Base-by-base conservation (phyloP, 2,888 invertebrate species). In the Conops quadrifasciatus region DNA sequence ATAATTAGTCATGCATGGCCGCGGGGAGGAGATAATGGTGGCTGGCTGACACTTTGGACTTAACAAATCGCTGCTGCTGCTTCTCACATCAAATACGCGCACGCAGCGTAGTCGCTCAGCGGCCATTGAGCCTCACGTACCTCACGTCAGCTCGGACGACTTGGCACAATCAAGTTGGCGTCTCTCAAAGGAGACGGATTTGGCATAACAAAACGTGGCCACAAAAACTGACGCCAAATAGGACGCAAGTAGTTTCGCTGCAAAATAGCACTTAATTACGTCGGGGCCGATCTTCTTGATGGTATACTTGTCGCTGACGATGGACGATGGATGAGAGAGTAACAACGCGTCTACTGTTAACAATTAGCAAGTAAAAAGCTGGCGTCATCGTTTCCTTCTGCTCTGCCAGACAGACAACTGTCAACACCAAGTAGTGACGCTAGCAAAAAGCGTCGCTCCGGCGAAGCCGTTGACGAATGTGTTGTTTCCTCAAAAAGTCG, bases 121-220 rank as follows among this genome's bases (percentile, higher is more conserved):
- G 36, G 9, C 9, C 36, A 47, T 24, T 30, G 36, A 53, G 66
- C 36, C 51, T 28, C 51, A 53, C 66, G 66, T 36, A 51, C 24
- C 30, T 45, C 24, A 26, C 43, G 43, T 56, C 67, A 24, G 15
- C 13, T 24, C 24, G 9, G 11, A 49, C 30, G 15, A 43, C 58
- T 67, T 56, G 58, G 45, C 58, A 43, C 67, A 67, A 67, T 67
- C 56, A 67, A 67, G 26, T 21, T 43, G 45, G 67, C n/a, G n/a
- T n/a, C n/a, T 43, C 24, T 28, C 16, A 24, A 56, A 9, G 45
- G 26, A 62, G 43, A 53, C 51, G 66, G 53, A 30, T 30, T 30
- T 53, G 36, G 66, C 30, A 66, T 66, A 66, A 51, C 53, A 66
- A 66, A 26, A 26, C 3, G 21, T 24, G 19, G 24, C n/a, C 4